These are phyloP conservation scores for Leucophenga maculata DNA, from an alignment of 2,888 invertebrate species.

Conservation along the genomic window DNA sequence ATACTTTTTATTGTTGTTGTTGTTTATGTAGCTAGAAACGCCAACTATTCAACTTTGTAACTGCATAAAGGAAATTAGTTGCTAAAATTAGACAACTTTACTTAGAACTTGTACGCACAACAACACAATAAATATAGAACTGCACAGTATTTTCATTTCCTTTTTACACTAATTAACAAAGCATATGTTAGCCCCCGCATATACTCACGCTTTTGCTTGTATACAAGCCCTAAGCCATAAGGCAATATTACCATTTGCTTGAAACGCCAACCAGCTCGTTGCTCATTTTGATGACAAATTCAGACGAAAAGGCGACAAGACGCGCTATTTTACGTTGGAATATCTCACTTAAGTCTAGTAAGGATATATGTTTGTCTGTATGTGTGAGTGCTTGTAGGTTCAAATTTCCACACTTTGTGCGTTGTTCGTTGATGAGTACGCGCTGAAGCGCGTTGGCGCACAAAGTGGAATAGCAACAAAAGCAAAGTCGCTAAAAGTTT, in stretches of 20 bases:
- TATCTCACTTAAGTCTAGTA: conserved; percentile 54
- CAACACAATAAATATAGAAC: too few relatives aligned
- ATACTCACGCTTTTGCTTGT: neutral
- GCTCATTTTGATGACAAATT: conserved; percentile 59
- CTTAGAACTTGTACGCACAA: too few relatives aligned
- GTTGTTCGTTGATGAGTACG: conserved; percentile 6
- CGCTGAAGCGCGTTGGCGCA: conserved; percentile 3
- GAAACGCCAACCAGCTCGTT: conserved; percentile 30
- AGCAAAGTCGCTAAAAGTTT: neutral
- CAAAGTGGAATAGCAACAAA: neutral
- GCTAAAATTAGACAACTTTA: too few relatives aligned
- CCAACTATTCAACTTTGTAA: too few relatives aligned
- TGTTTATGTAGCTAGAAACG: too few relatives aligned
- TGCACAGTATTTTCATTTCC: too few relatives aligned
- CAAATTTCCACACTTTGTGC: conserved; percentile 14
- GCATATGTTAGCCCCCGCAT: neutral
- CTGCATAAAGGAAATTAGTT: too few relatives aligned
- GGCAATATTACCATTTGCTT: neutral
- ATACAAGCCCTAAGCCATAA: neutral
- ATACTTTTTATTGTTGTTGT: too few relatives aligned
- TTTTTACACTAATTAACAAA: neutral
- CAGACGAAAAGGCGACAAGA: neutral
- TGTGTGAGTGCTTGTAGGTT: conserved; percentile 22
- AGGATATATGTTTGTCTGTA: neutral
- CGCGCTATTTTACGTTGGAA: neutral